These are phyloP conservation scores for Melozone crissalis DNA, from an alignment of 2,113 vertebrate genomes.

Conservation along the genomic window DNA sequence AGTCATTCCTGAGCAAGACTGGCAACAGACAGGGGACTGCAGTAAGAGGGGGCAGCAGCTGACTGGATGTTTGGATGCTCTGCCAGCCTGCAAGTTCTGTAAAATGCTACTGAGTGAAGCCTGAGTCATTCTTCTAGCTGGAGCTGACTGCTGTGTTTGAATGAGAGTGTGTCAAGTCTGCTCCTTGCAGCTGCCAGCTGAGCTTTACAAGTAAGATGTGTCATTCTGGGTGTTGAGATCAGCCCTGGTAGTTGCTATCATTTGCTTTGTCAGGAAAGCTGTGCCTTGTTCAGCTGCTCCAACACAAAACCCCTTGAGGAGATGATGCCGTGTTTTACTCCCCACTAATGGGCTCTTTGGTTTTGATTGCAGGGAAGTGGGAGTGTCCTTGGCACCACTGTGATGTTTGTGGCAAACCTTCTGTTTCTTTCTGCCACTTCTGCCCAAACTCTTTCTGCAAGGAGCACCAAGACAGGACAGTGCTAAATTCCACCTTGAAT, in stretches of 20 bases:
- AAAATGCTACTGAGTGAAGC: not conserved
- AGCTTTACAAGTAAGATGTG: not conserved
- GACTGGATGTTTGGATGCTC: not conserved
- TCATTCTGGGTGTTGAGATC: not conserved
- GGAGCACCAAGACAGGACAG: constrained; percentile 86
- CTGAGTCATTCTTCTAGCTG: not conserved
- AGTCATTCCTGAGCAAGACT: not conserved
- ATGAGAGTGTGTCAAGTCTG: not conserved
- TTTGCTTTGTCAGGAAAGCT: not conserved
- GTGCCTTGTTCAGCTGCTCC: not conserved
- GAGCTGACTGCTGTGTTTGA: not conserved
- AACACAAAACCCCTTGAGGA: not conserved
- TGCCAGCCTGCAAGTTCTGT: not conserved
- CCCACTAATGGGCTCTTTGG: not conserved
- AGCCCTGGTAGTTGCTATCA: not conserved
- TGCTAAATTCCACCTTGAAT: constrained; percentile 72
- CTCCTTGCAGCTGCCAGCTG: not conserved
- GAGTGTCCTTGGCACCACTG: constrained; percentile 99
- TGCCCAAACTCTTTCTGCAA: constrained; percentile 99
- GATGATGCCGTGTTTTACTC: accelerated
- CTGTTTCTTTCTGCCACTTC: constrained; percentile 89
- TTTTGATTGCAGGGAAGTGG: constrained; percentile 87
- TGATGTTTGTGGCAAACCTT: constrained; percentile 94
- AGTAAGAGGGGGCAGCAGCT: not conserved
- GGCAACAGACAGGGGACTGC: not conserved